Evolutionary conservation across 2,888 invertebrate genomes (phyloP).

Genomic region (Nomada flava): DNA sequence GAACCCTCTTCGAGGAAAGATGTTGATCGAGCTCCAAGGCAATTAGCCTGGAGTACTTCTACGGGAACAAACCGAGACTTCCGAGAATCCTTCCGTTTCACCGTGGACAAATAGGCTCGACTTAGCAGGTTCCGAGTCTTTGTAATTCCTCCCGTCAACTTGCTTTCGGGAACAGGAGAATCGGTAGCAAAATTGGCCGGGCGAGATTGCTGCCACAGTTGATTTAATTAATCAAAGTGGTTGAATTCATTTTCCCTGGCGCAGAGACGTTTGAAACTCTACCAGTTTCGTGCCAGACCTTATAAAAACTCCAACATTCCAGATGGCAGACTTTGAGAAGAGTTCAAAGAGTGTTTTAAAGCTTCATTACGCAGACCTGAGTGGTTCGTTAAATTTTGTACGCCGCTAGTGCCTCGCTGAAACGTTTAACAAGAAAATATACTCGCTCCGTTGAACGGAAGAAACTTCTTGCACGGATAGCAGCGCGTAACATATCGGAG

Average conservation of each 20-base stretch:
- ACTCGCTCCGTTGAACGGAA: background rate
- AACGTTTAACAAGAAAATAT: background rate
- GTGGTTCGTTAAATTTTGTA: too few species aligned
- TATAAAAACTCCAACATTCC: background rate
- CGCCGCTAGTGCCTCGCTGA: too few species aligned
- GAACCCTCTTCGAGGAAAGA: background rate
- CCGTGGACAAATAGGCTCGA: background rate
- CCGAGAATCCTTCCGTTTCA: constrained; percentile 2
- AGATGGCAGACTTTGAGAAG: background rate
- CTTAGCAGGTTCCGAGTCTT: background rate
- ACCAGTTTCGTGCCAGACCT: background rate
- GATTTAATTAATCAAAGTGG: background rate
- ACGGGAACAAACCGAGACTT: background rate
- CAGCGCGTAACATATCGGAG: background rate
- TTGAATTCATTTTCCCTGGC: too few species aligned
- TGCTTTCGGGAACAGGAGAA: background rate
- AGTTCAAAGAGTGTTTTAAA: background rate
- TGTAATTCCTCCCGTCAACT: background rate
- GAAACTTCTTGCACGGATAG: background rate
- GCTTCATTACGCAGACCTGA: too few species aligned
- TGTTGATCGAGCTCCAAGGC: constrained; percentile 4
- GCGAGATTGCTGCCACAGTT: background rate
- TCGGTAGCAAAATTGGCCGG: background rate
- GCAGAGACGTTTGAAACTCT: background rate
- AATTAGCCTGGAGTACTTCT: constrained; percentile 9